These are phyloP conservation scores for Xylocampa areola DNA, from an alignment of 2,888 invertebrate genomes.

Conservation along the genomic window DNA sequence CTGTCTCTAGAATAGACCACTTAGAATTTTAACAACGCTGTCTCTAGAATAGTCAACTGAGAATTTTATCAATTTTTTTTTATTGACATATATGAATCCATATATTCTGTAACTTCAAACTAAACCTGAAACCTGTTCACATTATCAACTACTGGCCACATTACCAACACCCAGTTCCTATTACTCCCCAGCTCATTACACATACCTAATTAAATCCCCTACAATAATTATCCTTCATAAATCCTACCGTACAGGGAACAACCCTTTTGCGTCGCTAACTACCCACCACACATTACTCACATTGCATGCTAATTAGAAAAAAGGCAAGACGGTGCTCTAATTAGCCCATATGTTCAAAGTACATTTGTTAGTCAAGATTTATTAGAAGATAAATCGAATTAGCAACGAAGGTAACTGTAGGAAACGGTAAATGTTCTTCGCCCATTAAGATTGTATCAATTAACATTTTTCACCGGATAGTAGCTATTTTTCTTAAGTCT, in stretches of 20 bases:
- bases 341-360: slow-evolving; percentile 44
- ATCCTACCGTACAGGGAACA: slow-evolving; percentile 31
- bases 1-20: no score
- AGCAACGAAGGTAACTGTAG: slow-evolving; percentile 37
- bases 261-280: slow-evolving; percentile 41
- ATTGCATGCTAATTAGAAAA: slow-evolving; percentile 51
- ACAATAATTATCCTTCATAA: slow-evolving; percentile 53
- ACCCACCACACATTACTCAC: slow-evolving; percentile 15
- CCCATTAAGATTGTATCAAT: slow-evolving; percentile 50
- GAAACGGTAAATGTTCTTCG: slow-evolving; percentile 46
- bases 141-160: no score
- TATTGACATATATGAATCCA: no score
- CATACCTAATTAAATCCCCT: slow-evolving; percentile 42
- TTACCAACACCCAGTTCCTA: no score
- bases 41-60: no score
- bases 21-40: no score
- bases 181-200: slow-evolving; percentile 24
- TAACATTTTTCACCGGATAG: slow-evolving; percentile 35
- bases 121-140: no score
- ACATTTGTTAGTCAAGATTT: slow-evolving; percentile 46
- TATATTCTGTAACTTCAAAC: no score
- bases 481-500: slow-evolving; percentile 18
- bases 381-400: slow-evolving; percentile 53
- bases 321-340: slow-evolving; percentile 42
- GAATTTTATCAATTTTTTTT: no score